Evolutionary conservation across 2,888 invertebrate genomes (phyloP), one percentile per base, ranked within the genome.

Genomic region (Corythucha ciliata): DNA sequence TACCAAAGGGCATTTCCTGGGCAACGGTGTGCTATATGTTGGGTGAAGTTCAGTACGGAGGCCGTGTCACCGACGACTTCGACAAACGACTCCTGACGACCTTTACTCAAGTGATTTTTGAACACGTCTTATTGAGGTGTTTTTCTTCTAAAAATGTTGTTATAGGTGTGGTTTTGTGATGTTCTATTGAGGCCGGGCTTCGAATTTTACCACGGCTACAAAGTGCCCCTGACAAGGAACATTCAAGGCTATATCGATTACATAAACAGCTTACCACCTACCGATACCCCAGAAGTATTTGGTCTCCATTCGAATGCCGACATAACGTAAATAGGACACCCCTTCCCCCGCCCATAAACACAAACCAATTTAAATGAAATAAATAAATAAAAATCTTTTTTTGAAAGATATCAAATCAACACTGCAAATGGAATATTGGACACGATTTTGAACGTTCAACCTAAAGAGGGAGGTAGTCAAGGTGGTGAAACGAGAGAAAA

Each of bases 11-110:
- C 20, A 89, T 96, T 55, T 93, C 93, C 0, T 96, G 94, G 94
- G 89, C 89, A 18, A 96, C 94, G 0, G 83, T 96, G 8, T 90
- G 93, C 66, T 96, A 94, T 67, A 96, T 96, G 94, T 79, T 94
- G 27, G 93, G 94, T 26, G 94, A 96, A 71, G 87, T 80, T 7
- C 78, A 79, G 64, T 80, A 80, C 59, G 90, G 90, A 12, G 94
- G 94, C 3, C 74, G 94, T 60, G 94, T 96, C 0, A 96, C 96
- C 0, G 96, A 96, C 65, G 94, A 96, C 67, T 96, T 92, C 66
- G 96, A 96, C 70, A 94, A 94, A 69, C 77, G 93, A 26, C 73
- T 96, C 20, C 70, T 96, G 33, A 90, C 85, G 21, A 93, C 94
- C 0, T 96, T 94, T 65, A 90, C 92, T 0, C 83, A 88, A 45